Evolutionary conservation across 2,113 vertebrate genomes (phyloP).

Genomic region (Haemorhous mexicanus): DNA sequence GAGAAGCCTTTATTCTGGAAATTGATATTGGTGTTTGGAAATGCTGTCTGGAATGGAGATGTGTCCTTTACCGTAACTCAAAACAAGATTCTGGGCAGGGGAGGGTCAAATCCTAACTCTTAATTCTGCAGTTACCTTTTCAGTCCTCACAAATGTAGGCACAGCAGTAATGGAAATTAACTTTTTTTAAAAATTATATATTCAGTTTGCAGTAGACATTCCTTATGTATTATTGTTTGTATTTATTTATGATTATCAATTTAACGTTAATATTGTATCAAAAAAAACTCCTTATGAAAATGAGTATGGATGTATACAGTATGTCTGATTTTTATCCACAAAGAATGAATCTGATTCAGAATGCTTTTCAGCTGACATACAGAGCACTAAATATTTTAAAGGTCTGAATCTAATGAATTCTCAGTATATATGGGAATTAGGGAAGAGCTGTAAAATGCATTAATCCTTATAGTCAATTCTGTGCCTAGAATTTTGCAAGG

Average conservation of each 20-base stretch:
- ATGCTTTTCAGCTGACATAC: slow-evolving; percentile 86
- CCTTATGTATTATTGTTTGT: slow-evolving; percentile 91
- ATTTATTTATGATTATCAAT: slow-evolving; percentile 99
- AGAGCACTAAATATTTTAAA: slow-evolving; percentile 86
- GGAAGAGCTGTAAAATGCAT: slow-evolving; percentile 81
- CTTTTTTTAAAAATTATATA: slow-evolving; percentile 82
- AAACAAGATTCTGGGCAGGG: slow-evolving; percentile 67
- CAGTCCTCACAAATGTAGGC: slow-evolving; percentile 77
- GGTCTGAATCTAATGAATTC: slow-evolving; percentile 79
- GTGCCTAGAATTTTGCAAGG: slow-evolving; percentile 82
- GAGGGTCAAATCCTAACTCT: slow-evolving; percentile 73
- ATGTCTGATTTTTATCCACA: slow-evolving; percentile 87
- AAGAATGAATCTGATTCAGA: slow-evolving; percentile 86
- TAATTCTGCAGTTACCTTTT: slow-evolving; percentile 78
- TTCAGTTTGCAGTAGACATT: slow-evolving; percentile 97
- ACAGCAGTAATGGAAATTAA: slow-evolving; percentile 84
- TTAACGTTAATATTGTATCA: slow-evolving; percentile 88
- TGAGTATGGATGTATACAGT: slow-evolving; percentile 85
- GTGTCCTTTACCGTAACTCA: slow-evolving; percentile 55
- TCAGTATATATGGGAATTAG: slow-evolving; percentile 75
- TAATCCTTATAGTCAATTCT: slow-evolving; percentile 84
- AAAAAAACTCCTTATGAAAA: slow-evolving; percentile 78
- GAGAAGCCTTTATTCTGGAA: slow-evolving; percentile 64
- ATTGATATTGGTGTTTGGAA: slow-evolving; percentile 64
- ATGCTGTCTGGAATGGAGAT: slow-evolving; percentile 70